phyloP scores from a whole-genome alignment of 2,113 vertebrate genomes.

The Lamprotornis superbus region DNA sequence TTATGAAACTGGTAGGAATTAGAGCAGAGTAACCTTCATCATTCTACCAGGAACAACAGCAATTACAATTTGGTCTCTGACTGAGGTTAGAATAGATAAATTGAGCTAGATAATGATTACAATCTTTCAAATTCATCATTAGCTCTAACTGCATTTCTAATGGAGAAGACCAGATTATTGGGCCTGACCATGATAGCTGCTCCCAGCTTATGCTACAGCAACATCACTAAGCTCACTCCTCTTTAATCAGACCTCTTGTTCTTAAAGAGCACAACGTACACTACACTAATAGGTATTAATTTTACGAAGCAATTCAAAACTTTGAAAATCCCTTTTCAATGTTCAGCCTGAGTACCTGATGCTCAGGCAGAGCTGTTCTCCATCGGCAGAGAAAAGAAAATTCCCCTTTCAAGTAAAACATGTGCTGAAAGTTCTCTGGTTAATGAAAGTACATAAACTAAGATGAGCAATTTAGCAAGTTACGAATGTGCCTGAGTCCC shows the following conservation, averaged over 20 bases:
- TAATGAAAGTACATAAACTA: background rate
- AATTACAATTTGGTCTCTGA: slow-evolving; percentile 58
- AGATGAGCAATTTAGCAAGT: background rate
- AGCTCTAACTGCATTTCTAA: slow-evolving; percentile 31
- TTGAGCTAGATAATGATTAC: slow-evolving; percentile 55
- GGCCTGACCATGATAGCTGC: background rate
- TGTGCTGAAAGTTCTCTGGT: background rate
- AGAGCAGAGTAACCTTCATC: slow-evolving; percentile 36
- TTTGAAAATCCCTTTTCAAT: background rate
- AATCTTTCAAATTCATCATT: slow-evolving; percentile 53
- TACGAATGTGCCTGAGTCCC: background rate
- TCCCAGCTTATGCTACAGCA: background rate
- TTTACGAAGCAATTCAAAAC: background rate
- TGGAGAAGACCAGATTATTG: background rate
- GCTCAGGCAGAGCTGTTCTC: background rate
- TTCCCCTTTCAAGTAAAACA: background rate
- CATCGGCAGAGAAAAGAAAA: background rate
- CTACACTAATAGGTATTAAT: background rate
- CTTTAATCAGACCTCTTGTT: slow-evolving; percentile 46
- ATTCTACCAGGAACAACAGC: slow-evolving; percentile 11
- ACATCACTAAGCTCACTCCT: background rate
- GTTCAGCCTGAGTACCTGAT: background rate
- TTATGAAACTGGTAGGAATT: slow-evolving; percentile 35
- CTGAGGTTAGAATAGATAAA: slow-evolving; percentile 58
- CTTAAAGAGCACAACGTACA: background rate